Evolutionary conservation across 2,888 invertebrate genomes (phyloP), one percentile per base, ranked within the genome.

Genomic region (Drosophila falleni): DNA sequence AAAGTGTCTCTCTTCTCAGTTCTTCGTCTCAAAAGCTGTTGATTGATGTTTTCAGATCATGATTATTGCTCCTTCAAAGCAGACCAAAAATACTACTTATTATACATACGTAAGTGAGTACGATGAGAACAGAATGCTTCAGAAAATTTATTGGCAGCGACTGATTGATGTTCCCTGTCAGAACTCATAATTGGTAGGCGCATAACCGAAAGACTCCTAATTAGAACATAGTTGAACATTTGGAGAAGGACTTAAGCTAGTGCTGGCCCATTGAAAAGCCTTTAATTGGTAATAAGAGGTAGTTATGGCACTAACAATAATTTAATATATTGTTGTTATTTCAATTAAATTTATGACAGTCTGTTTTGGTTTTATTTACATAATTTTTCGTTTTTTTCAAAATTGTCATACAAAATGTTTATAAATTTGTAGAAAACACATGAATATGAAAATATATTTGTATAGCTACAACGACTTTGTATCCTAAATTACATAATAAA

Each of bases 151-250:
- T 67, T 49, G 70, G 64, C 44, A 15, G 50, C 53, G 33, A 15
- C 81, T 81, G 81, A 83, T 83, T 81, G 84, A 81, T 81, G 81
- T 65, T 62, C 51, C 49, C 81, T 66, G 75, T 67, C 80, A 63
- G 51, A n/a, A 37, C 56, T 66, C 71, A 71, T 72, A 66, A 71
- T 71, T 70, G 59, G 19, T 29, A 56, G 67, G 67, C 44, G 44
- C 55, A 41, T 39, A 39, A 46, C 44, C 44, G 35, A 39, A 31
- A 37, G 51, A 8, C 51, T 23, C 13, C 55, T 55, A 61, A 70
- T 55, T 60, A 60, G 58, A n/a, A n/a, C n/a, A n/a, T 26, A 42
- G 16, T 29, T 19, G 37, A n/a, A 33, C 54, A 26, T 54, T 54
- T 54, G 0, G 41, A 29, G 9, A n/a, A 31, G 31, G 42, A 5